These are phyloP conservation scores for Heliconius eleuchia DNA, from an alignment of 1,140 invertebrate species.

Conservation along the genomic window DNA sequence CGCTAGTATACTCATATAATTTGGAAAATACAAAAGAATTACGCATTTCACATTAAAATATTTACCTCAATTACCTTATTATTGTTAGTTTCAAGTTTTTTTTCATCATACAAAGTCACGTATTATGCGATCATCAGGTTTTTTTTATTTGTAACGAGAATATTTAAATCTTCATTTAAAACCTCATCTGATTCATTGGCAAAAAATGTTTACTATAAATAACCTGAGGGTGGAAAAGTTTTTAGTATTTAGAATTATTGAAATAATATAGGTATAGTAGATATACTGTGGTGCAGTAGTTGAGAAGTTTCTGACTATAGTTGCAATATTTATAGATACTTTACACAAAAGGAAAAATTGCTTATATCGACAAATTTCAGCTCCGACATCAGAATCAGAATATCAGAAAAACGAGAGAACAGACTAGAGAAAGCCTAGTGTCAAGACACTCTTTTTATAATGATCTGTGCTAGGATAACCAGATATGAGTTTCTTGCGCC, in stretches of 20 bases:
- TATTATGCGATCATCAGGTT: constrained; percentile 10
- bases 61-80: not conserved
- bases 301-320: no score
- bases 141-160: not conserved
- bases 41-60: not conserved
- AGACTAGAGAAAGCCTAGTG: no score
- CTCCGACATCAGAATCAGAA: no score
- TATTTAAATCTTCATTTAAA: not conserved
- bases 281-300: no score
- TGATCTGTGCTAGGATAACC: no score
- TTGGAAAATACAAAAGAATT: not conserved
- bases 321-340: no score
- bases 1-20: not conserved
- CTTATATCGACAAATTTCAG: no score
- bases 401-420: no score
- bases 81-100: not conserved
- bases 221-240: not conserved
- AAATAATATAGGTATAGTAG: no score
- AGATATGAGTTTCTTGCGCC: no score
- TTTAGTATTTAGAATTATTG: not conserved
- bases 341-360: no score
- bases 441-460: no score
- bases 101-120: not conserved
- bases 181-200: not conserved
- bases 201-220: not conserved